Conservation (phyloP, 2,113 vertebrate genomes). For the Camelus bactrianus region DNA sequence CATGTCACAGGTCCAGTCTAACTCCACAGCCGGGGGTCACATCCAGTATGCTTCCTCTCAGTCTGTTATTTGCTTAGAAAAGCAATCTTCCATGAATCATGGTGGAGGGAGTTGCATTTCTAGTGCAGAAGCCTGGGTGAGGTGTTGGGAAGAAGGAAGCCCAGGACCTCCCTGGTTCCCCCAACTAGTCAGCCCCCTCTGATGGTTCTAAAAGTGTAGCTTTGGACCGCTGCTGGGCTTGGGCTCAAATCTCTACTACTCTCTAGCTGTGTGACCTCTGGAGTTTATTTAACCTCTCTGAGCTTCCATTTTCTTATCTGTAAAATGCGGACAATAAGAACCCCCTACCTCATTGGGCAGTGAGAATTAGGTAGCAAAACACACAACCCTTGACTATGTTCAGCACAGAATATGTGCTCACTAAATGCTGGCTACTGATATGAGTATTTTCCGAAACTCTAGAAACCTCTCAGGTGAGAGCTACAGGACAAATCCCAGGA, state of each 20-base stretch:
- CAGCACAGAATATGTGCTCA: background rate
- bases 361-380: slow-evolving; percentile 20
- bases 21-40: background rate
- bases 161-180: background rate
- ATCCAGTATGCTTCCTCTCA: background rate
- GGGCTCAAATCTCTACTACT: background rate
- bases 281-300: slow-evolving; percentile 30
- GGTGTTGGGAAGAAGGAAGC: background rate
- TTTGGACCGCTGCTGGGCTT: background rate
- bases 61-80: background rate
- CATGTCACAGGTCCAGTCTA: background rate
- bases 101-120: background rate
- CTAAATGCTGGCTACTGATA: background rate
- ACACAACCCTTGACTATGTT: background rate
- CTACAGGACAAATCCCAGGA: background rate
- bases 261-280: background rate
- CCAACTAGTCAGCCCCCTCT: background rate
- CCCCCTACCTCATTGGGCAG: background rate
- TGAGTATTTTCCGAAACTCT: background rate
- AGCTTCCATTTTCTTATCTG: slow-evolving; percentile 9
- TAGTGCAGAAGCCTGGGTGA: background rate
- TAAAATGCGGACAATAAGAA: background rate
- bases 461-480: background rate
- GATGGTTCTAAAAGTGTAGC: background rate
- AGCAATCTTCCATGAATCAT: background rate